Percentiles rank a stretch among this genome's conserved stretches.
phyloP scores from a whole-genome alignment of 2,797 vertebrate species.

The Alfaro cultratus region DNA sequence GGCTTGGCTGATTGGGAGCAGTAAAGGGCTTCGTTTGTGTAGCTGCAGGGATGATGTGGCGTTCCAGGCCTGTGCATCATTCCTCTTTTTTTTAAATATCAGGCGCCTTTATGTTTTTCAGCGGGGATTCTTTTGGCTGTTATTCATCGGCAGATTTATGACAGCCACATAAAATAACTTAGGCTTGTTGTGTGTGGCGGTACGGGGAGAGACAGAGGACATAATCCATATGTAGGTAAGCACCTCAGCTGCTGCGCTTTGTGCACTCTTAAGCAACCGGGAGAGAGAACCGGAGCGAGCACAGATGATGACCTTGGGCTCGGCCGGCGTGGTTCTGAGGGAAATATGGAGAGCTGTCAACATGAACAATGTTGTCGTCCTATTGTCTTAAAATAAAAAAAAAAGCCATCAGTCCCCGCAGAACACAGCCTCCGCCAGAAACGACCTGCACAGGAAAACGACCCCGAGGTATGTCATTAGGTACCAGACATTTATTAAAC shows the following conservation, averaged over 20 bases:
- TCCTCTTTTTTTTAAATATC: constrained; percentile 34
- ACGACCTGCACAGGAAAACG: constrained; percentile 40
- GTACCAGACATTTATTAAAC: constrained; percentile 62
- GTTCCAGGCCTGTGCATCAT: constrained; percentile 44
- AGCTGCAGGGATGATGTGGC: constrained; percentile 30
- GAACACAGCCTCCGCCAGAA: constrained; percentile 38
- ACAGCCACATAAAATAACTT: constrained; percentile 51
- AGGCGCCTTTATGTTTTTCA: constrained; percentile 13
- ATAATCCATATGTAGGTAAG: constrained; percentile 35
- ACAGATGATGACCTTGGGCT: constrained; percentile 64
- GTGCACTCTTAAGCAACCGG: constrained; percentile 19
- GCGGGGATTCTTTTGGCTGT: constrained; percentile 52
- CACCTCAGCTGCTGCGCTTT: constrained; percentile 21
- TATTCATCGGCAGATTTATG: constrained; percentile 48
- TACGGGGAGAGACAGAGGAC: background rate
- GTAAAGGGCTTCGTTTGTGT: constrained; percentile 13
- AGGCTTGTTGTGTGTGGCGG: constrained; percentile 21
- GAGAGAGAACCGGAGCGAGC: constrained; percentile 23
- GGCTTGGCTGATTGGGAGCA: constrained; percentile 24
- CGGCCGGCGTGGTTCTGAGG: constrained; percentile 50
- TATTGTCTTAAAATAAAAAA: constrained; percentile 68
- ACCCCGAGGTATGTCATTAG: constrained; percentile 30
- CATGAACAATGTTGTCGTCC: constrained; percentile 67
- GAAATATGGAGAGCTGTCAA: constrained; percentile 72
- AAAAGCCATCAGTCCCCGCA: constrained; percentile 65